Evolutionary conservation across 1,140 invertebrate genomes (phyloP), one percentile per base, ranked within the genome.

Genomic region (Lutraria rhynchaena): DNA sequence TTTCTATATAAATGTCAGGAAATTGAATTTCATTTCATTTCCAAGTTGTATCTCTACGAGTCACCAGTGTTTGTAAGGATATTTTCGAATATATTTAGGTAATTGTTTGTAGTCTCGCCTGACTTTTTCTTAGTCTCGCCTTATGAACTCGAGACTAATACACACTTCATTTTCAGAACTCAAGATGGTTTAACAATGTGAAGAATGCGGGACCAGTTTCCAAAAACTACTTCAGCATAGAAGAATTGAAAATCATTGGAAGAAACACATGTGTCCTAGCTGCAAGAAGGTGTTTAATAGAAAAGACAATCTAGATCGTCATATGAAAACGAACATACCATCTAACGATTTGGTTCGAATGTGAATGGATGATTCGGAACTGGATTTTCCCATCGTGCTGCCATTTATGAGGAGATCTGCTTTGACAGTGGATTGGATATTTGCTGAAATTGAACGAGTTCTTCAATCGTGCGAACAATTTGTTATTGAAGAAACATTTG

Each of bases 401-500:
- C 49, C 44, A 51, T 71, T 71, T 31, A 71, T 71, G 67, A 9
- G 67, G 41, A 53, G 44, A 55, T 71, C 44, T 51, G 9, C 22
- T 19, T 19, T 71, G 27, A 71, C 67, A 3, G 67, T 71, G 7
- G 49, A 71, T 31, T 9, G 67, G 3, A 29, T 71, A 5, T 24
- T 71, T 9, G 19, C 44, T 4, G 67, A 71, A 29, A 51, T 71
- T 7, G 67, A 53, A 22, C 9, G 67, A 19, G 67, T 71, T 11
- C 46, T 71, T 27, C 67, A 71, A 22, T 67, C 63, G 13, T 67
- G 44, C 31, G 67, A 71, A 71, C 44, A 71, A 44, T 51, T 71
- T 71, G 67, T 71, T 7, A 15, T 71, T 15, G 31, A 71, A 27
- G 67, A 71, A 51, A 71, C 41, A 44, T 71, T 71, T 71, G 67